Conservation (phyloP, 2,888 invertebrate species). For the Phragmatobia fuliginosa region DNA sequence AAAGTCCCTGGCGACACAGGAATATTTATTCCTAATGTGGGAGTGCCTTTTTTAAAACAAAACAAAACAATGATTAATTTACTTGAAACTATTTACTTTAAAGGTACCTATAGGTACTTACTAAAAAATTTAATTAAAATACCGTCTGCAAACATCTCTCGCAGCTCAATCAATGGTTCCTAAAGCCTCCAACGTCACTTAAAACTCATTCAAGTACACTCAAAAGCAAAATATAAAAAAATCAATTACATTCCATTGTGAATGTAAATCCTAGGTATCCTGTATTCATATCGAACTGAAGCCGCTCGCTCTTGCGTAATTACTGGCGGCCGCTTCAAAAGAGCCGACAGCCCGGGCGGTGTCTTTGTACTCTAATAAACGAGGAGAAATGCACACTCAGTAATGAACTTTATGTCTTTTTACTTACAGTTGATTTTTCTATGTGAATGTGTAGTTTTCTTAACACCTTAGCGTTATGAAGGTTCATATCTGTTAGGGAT, state of each 20-base stretch:
- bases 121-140: background rate
- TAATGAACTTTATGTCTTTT: constrained; percentile 28
- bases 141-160: background rate
- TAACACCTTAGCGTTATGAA: constrained; percentile 83
- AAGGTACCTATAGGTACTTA: too few species aligned
- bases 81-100: too few species aligned
- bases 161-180: background rate
- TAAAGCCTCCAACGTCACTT: background rate
- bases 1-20: too few species aligned
- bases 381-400: constrained; percentile 50
- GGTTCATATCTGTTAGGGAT: constrained; percentile 85
- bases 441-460: constrained; percentile 59
- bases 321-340: constrained; percentile 81
- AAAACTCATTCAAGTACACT: constrained; percentile 2
- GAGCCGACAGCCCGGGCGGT: constrained; percentile 77
- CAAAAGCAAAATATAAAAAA: constrained; percentile 35
- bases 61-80: too few species aligned
- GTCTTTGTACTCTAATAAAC: constrained; percentile 84
- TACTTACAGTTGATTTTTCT: constrained; percentile 40
- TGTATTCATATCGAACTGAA: constrained; percentile 58
- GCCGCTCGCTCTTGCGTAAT: constrained; percentile 77
- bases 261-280: constrained; percentile 68
- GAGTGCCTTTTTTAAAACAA: too few species aligned
- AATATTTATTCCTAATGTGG: too few species aligned
- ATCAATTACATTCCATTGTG: constrained; percentile 53